Conservation (phyloP, 2,113 vertebrate genomes). For the Calypte anna region DNA sequence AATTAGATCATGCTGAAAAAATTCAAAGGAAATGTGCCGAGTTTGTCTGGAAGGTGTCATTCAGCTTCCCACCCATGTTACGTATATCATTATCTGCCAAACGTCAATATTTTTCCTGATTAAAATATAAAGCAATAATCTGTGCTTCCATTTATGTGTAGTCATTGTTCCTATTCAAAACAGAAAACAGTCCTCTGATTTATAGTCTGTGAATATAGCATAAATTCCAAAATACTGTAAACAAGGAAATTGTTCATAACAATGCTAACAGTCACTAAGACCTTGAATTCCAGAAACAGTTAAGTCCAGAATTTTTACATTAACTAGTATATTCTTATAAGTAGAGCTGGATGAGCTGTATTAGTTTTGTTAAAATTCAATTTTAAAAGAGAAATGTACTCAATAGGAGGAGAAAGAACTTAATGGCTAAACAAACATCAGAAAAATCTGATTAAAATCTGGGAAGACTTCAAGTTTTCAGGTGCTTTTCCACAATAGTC, state of each 20-base stretch:
- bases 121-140: not conserved
- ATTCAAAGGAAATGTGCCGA: not conserved
- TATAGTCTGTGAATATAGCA: not conserved
- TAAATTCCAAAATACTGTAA: not conserved
- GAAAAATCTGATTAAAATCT: not conserved
- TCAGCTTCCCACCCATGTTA: not conserved
- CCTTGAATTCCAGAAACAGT: not conserved
- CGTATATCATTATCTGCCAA: not conserved
- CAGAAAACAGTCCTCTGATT: not conserved
- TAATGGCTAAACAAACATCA: not conserved
- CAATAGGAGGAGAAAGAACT: not conserved
- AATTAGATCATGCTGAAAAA: not conserved
- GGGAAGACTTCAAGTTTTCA: not conserved
- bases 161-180: not conserved
- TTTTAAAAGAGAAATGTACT: not conserved
- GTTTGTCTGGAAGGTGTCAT: not conserved
- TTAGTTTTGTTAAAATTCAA: not conserved
- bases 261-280: not conserved
- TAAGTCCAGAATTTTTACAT: not conserved
- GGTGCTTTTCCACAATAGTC: not conserved
- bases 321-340: not conserved
- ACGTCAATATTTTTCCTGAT: not conserved
- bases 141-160: rapidly evolving
- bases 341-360: not conserved
- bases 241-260: not conserved